These are phyloP conservation scores for Sinosuthora webbiana DNA, from an alignment of 2,113 vertebrate species.

Conservation along the genomic window DNA sequence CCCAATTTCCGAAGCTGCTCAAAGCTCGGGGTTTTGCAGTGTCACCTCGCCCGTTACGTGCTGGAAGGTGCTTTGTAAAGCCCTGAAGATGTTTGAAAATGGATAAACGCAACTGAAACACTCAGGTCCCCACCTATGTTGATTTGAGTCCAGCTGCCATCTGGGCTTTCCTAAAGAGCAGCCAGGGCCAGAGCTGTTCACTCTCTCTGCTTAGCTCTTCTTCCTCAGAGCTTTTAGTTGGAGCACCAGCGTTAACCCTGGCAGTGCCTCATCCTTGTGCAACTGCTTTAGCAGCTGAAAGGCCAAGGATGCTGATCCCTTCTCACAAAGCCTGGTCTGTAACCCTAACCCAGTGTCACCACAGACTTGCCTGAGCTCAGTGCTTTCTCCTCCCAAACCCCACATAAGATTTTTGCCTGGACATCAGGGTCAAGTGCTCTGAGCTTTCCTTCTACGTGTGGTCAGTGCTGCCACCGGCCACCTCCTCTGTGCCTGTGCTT, in stretches of 20 bases:
- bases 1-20: slow-evolving; percentile 46
- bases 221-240: not conserved
- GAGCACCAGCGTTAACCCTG: not conserved
- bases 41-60: not conserved
- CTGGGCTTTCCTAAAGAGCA: slow-evolving; percentile 22
- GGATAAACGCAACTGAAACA: not conserved
- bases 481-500: not conserved
- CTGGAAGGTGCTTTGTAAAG: slow-evolving; percentile 7
- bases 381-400: not conserved
- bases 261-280: not conserved
- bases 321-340: not conserved
- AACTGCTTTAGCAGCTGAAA: not conserved
- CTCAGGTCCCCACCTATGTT: not conserved
- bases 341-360: not conserved
- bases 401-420: not conserved
- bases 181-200: not conserved
- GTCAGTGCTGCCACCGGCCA: not conserved
- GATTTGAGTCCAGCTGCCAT: not conserved
- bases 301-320: not conserved
- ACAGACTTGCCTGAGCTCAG: not conserved
- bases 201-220: not conserved
- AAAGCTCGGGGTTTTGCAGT: slow-evolving; percentile 18
- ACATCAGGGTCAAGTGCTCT: not conserved
- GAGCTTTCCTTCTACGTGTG: fast-evolving
- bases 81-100: not conserved